Percentiles rank a stretch among this genome's conserved stretches.
phyloP scores from a whole-genome alignment of 2,113 vertebrate genomes.

The Ranitomeya imitator region DNA sequence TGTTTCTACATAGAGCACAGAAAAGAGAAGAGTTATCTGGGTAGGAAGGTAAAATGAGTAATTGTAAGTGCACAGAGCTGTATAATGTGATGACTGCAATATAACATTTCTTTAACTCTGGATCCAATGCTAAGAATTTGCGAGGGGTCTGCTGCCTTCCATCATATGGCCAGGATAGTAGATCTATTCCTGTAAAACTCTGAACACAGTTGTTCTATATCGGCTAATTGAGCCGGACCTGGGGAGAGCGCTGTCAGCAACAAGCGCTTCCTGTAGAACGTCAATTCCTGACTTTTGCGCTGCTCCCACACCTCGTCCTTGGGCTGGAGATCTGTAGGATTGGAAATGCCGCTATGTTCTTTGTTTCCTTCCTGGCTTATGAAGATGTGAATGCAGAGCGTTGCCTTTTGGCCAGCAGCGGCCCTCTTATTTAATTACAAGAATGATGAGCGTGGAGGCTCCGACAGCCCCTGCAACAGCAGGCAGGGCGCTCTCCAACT shows the following conservation, averaged over 20 bases:
- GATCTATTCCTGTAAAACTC: not conserved
- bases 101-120: too few species aligned
- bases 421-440: slow-evolving; percentile 53
- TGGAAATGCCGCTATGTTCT: slow-evolving; percentile 23
- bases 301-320: slow-evolving; percentile 25
- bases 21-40: too few species aligned
- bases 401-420: slow-evolving; percentile 54
- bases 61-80: too few species aligned
- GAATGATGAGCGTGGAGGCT: slow-evolving; percentile 2
- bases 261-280: not conserved
- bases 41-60: too few species aligned
- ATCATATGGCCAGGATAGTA: not conserved
- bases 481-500: slow-evolving; percentile 50
- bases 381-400: slow-evolving; percentile 59
- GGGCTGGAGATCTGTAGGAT: slow-evolving; percentile 18
- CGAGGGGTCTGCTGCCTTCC: not conserved
- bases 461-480: slow-evolving; percentile 50
- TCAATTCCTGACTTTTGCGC: not conserved
- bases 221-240: not conserved
- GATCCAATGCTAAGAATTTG: too few species aligned
- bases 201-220: not conserved
- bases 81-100: too few species aligned
- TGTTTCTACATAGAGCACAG: too few species aligned
- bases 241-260: not conserved
- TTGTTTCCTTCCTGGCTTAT: slow-evolving; percentile 47